These are phyloP conservation scores for Muraenolepis orangiensis DNA, from an alignment of 2,797 vertebrate species.

Conservation along the genomic window DNA sequence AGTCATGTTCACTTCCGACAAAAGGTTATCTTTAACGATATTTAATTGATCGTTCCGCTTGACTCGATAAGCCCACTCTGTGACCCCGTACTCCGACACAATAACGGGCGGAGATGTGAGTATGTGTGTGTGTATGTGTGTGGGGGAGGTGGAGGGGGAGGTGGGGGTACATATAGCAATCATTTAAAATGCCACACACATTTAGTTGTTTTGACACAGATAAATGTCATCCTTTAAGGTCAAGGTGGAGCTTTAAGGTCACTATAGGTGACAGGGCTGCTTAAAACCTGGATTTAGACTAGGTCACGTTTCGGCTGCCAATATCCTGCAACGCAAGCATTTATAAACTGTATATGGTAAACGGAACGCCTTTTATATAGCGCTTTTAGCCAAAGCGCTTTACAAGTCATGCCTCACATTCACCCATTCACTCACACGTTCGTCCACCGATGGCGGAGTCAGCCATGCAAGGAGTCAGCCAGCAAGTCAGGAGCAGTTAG, in stretches of 20 bases:
- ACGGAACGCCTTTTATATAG: too few species aligned
- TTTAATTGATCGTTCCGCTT: not conserved
- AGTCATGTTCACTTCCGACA: slow-evolving; percentile 20
- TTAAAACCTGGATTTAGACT: not conserved
- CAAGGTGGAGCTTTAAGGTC: slow-evolving; percentile 30
- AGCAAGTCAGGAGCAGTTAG: too few species aligned
- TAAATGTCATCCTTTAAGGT: slow-evolving; percentile 56
- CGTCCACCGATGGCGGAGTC: too few species aligned
- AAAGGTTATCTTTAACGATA: not conserved
- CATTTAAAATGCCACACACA: slow-evolving; percentile 53
- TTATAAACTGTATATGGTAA: too few species aligned
- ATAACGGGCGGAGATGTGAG: too few species aligned
- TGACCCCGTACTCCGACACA: not conserved
- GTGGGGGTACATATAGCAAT: slow-evolving; percentile 8
- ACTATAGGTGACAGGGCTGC: not conserved
- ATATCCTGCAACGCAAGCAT: not conserved
- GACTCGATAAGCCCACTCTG: not conserved
- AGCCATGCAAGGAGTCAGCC: too few species aligned
- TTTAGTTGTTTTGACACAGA: slow-evolving; percentile 39
- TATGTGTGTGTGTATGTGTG: too few species aligned
- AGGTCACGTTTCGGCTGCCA: not conserved
- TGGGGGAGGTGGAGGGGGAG: too few species aligned
- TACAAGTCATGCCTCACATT: too few species aligned
- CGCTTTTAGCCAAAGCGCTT: too few species aligned
- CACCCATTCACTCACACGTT: too few species aligned